Conservation (phyloP, 2,797 vertebrate genomes). For the Botia kubotai region DNA sequence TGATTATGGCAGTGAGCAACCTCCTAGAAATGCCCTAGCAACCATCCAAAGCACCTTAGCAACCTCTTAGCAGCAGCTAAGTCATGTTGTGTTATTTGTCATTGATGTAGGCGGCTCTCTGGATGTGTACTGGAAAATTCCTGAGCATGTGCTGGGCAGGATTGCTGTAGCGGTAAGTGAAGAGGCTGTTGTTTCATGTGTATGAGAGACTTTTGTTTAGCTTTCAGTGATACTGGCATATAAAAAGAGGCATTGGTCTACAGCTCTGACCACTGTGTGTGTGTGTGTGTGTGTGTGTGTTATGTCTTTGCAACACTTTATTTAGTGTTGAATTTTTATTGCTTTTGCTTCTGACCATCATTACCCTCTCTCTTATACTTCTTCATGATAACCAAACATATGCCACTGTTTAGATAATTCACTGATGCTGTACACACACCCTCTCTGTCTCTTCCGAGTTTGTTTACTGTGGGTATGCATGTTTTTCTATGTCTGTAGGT, state of each 20-base stretch:
- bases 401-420: slow-evolving; percentile 90
- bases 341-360: slow-evolving; percentile 81
- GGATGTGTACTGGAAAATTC: slow-evolving; percentile 94
- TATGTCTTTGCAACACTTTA: slow-evolving; percentile 16
- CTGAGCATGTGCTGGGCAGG: slow-evolving; percentile 93
- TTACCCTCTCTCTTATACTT: slow-evolving; percentile 76
- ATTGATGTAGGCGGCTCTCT: slow-evolving; percentile 88
- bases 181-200: background rate
- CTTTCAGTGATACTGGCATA: background rate
- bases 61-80: no score
- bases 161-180: slow-evolving; percentile 94
- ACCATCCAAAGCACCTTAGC: no score
- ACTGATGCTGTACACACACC: slow-evolving; percentile 76
- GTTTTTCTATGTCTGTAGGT: slow-evolving; percentile 78
- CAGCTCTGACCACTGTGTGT: background rate
- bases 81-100: background rate
- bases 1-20: no score
- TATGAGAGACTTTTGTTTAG: background rate
- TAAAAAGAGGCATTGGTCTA: background rate
- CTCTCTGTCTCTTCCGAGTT: slow-evolving; percentile 11
- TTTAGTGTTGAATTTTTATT: slow-evolving; percentile 45
- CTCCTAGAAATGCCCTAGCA: no score
- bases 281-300: background rate
- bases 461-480: background rate
- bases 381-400: slow-evolving; percentile 84